phyloP scores from a whole-genome alignment of 2,888 invertebrate genomes.

The Bembecia ichneumoniformis region DNA sequence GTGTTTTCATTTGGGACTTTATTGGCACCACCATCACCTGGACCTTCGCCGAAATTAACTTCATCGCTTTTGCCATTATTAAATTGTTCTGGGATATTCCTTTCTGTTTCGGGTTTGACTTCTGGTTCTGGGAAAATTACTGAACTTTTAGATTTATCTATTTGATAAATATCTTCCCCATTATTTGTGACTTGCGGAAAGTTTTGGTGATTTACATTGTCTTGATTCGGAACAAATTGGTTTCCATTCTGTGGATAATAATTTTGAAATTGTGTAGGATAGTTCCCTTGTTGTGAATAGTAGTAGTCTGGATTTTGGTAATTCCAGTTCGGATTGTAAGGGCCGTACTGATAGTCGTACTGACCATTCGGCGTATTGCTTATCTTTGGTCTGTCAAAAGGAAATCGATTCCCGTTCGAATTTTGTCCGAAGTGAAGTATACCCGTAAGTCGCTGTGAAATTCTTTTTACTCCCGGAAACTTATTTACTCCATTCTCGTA shows the following conservation, averaged over 20 bases:
- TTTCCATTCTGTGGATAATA: not conserved
- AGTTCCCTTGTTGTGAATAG: slow-evolving; percentile 9
- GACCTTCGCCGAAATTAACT: not conserved
- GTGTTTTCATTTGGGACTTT: not conserved
- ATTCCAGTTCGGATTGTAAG: slow-evolving; percentile 9
- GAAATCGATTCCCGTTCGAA: slow-evolving; percentile 15
- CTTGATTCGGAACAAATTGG: not conserved
- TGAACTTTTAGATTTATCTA: not conserved
- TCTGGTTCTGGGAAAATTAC: not conserved
- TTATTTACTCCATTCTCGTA: slow-evolving; percentile 15
- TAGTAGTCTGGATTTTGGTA: slow-evolving; percentile 16
- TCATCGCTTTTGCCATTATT: not conserved
- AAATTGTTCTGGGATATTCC: not conserved
- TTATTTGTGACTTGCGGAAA: not conserved
- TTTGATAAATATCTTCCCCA: not conserved
- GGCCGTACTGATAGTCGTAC: slow-evolving; percentile 13
- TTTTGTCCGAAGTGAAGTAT: slow-evolving; percentile 20
- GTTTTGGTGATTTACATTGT: not conserved
- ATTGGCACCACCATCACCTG: not conserved
- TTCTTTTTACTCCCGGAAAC: slow-evolving; percentile 19
- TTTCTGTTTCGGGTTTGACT: not conserved
- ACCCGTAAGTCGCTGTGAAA: slow-evolving; percentile 21
- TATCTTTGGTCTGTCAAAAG: slow-evolving; percentile 13
- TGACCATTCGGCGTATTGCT: slow-evolving; percentile 7
- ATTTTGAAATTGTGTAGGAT: not conserved